A percentile compares a stretch with the other conserved stretches of the same genome.
These are phyloP conservation scores for Tachina lurida DNA, from an alignment of 2,888 invertebrate genomes.

Conservation along the genomic window DNA sequence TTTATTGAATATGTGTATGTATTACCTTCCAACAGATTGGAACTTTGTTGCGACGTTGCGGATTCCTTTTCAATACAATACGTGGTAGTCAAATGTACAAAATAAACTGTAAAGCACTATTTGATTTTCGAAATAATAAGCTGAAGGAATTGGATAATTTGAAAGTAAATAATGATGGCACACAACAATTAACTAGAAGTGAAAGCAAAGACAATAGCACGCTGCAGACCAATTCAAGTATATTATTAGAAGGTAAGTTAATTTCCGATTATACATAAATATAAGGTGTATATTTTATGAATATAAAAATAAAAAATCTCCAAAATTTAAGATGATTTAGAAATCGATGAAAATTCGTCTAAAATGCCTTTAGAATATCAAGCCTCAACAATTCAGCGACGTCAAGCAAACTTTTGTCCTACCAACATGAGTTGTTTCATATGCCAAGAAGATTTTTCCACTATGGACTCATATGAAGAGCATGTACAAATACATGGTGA, in stretches of 20 bases:
- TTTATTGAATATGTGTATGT: not conserved
- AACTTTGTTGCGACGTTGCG: constrained; percentile 74
- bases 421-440: constrained; percentile 78
- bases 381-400: constrained; percentile 72
- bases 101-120: constrained; percentile 73
- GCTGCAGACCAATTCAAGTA: not conserved
- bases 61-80: constrained; percentile 76
- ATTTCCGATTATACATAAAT: not conserved
- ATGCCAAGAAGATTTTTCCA: constrained; percentile 78
- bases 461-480: constrained; percentile 76
- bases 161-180: constrained; percentile 66
- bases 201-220: not conserved
- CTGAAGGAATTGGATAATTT: constrained; percentile 75
- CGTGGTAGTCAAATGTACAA: constrained; percentile 73
- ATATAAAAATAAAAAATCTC: not conserved
- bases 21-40: constrained; percentile 75
- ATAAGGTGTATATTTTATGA: not conserved
- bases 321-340: constrained; percentile 60
- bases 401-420: constrained; percentile 73
- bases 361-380: constrained; percentile 75
- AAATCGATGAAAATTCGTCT: constrained; percentile 72
- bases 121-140: constrained; percentile 76
- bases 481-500: constrained; percentile 80
- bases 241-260: constrained; percentile 31
- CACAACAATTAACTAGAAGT: not conserved